A percentile compares a stretch with the other conserved stretches of the same genome.
These are phyloP conservation scores for Psephotus haematonotus DNA, from an alignment of 2,113 vertebrate species.

Conservation along the genomic window DNA sequence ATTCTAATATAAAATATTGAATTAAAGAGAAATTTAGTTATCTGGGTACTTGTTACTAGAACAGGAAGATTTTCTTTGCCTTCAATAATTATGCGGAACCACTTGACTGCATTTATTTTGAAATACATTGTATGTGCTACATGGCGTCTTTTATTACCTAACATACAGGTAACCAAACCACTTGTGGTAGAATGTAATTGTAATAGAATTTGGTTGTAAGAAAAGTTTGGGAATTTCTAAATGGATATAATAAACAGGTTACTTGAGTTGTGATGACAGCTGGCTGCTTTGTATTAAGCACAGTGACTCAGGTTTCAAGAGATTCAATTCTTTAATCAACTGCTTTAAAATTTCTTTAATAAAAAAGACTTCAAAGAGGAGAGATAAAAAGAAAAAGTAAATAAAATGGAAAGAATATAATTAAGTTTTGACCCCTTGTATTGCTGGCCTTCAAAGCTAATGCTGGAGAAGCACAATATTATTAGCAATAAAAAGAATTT, in stretches of 20 bases:
- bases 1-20: background rate
- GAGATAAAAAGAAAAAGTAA: conserved; percentile 64
- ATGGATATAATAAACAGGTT: background rate
- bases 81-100: background rate
- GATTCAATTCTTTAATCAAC: background rate
- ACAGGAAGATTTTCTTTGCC: background rate
- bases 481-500: conserved; percentile 84
- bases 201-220: background rate
- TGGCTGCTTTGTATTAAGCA: background rate
- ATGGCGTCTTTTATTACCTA: background rate
- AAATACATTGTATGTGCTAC: background rate
- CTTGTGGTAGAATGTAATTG: background rate
- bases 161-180: background rate
- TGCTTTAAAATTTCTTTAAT: conserved; percentile 5
- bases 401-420: conserved; percentile 65
- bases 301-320: background rate
- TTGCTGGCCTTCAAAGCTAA: conserved; percentile 80
- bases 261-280: background rate
- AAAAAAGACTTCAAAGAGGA: conserved; percentile 51
- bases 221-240: background rate
- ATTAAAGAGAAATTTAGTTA: background rate
- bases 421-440: conserved; percentile 75
- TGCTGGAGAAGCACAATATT: conserved; percentile 73
- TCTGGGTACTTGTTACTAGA: background rate
- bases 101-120: background rate